phyloP scores from a whole-genome alignment of 2,113 vertebrate species.

The Pardalotus punctatus region DNA sequence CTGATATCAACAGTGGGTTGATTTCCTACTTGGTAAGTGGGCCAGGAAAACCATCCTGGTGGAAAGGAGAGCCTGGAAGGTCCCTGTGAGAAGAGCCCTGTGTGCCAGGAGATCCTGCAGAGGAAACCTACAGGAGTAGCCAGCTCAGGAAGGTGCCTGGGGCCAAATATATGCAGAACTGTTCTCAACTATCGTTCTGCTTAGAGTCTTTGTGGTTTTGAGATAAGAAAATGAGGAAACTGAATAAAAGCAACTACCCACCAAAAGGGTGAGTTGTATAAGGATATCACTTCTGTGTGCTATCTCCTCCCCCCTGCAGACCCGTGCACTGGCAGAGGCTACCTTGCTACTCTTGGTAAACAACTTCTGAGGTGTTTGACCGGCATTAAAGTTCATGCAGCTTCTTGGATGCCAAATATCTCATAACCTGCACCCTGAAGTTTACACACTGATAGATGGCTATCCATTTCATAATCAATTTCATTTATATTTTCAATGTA shows the following conservation, averaged over 20 bases:
- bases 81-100: neutral
- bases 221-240: constrained; percentile 50
- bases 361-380: neutral
- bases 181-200: neutral
- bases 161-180: neutral
- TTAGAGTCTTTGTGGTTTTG: constrained; percentile 32
- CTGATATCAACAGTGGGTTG: neutral
- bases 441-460: rapidly evolving
- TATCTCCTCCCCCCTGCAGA: neutral
- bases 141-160: neutral
- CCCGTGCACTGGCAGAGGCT: neutral
- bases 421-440: neutral
- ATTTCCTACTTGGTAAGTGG: neutral
- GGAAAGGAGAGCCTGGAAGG: neutral
- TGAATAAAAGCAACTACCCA: constrained; percentile 5
- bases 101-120: neutral
- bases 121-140: neutral
- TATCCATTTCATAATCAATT: neutral
- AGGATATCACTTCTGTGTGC: neutral
- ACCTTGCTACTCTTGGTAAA: neutral
- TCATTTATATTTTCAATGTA: neutral
- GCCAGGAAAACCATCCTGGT: neutral
- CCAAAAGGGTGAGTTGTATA: neutral
- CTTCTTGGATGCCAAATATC: neutral
- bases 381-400: neutral